Percentiles rank a stretch among this genome's conserved stretches.
These are phyloP conservation scores for Zosterops japonicus DNA, from an alignment of 2,113 vertebrate species.

Conservation along the genomic window DNA sequence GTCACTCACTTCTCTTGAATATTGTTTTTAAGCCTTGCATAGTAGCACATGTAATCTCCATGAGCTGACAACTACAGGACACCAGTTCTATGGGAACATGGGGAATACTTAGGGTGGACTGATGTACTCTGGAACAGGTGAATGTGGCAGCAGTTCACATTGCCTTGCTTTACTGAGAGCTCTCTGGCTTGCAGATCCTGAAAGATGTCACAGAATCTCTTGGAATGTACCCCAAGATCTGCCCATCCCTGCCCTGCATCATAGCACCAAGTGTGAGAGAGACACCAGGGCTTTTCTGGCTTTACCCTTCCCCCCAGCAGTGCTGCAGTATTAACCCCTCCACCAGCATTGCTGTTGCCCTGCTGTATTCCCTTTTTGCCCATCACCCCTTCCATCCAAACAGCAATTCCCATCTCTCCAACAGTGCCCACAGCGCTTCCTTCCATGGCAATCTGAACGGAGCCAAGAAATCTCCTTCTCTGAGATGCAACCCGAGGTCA, in stretches of 20 bases:
- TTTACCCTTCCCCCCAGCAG: background rate
- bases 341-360: background rate
- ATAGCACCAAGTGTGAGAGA: background rate
- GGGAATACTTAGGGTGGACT: background rate
- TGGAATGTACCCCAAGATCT: background rate
- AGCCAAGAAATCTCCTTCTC: background rate
- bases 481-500: background rate
- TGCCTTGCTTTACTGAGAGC: background rate
- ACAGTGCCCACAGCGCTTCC: accelerated
- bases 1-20: background rate
- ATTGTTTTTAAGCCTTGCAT: background rate
- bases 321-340: background rate
- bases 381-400: background rate
- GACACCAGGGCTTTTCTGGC: background rate
- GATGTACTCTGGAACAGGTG: background rate
- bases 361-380: background rate
- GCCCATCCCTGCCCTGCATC: background rate
- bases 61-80: background rate
- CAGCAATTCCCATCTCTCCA: background rate
- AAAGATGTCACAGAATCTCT: background rate
- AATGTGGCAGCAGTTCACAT: background rate
- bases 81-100: background rate
- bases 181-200: background rate
- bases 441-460: background rate
- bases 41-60: background rate